Evolutionary conservation across 2,113 vertebrate species (phyloP), one percentile per base, ranked within the genome.

Genomic region (Tenrec ecaudatus): DNA sequence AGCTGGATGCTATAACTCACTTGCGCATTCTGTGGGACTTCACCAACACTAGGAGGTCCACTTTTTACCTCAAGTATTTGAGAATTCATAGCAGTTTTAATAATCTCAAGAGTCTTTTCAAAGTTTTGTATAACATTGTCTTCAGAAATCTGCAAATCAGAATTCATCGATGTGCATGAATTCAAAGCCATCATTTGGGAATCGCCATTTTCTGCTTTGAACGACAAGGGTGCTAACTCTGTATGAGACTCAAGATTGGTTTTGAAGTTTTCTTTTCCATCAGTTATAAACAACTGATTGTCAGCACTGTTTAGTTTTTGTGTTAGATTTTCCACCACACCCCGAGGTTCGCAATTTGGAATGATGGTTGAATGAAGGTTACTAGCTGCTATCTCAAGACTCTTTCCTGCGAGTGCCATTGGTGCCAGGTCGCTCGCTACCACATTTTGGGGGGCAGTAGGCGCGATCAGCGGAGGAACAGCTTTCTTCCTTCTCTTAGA

Each of bases 261-360:
- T 98, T 98, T 98, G 62, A 98, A 96, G 89, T 97, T 98, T 85
- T 98, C 98, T 98, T 98, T 98, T 88, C 99, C 98, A 73, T 98
- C 98, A 89, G 98, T 97, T 96, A 98, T 36, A 60, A 99, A 96
- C 93, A 99, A 98, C 94, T 99, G 99, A 98, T 97, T 98, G 97
- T 98, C 98, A 95, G 98, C 98, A 81, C 98, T 98, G 96, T 93
- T 99, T 80, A 99, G 97, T 58, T 98, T 98, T 91, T 98, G 82
- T 0, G 98, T 89, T 80, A 98, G 95, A 60, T 98, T 98, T 97
- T 98, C 98, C 89, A 98, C 94, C 58, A 98, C 94, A 0, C 93
- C 95, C 85, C 98, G 98, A 96, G 99, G 95, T 36, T 98, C 97
- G 95, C 97, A 97, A 93, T 95, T 97, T 97, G 97, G 86, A 92